Evolutionary conservation across 1,140 invertebrate species (phyloP), one percentile per base, ranked within the genome.

Genomic region (Pararge aegeria): DNA sequence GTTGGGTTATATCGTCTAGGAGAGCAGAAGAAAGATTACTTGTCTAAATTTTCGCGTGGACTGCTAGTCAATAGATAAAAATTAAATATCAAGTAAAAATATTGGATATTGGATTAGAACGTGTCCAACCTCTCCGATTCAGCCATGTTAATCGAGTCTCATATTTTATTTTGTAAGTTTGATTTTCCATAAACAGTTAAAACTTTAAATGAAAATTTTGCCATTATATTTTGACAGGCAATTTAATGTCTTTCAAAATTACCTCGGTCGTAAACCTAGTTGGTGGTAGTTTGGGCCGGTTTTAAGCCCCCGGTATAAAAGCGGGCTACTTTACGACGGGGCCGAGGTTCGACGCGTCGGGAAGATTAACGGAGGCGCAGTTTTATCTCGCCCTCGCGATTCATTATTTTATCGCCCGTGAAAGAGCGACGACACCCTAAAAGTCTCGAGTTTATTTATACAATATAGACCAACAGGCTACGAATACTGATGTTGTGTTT

Each of bases 361-460:
- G 13, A 19, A 55, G 38, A 55, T 55, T 55, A 55, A 44, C 37
- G 38, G 24, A 55, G 52, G 21, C 40, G 13, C 15, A 38, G 37
- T 29, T 55, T 29, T 55, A 55, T 55, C 38, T 55, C 52, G 13
- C 19, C 52, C 44, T 21, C 20, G 34, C 52, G 38, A 44, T 55
- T 42, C 52, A 55, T 55, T 55, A 55, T 55, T 44, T 55, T 44
- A 55, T 55, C 13, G 52, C 38, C 40, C 52, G 52, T 55, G 52
- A 44, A 44, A 15, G 52, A 42, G 10, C 38, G 20, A 44, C 21
- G 51, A 53, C 51, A 12, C 38, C 9, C 44, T 20, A 46, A 46
- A 46, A 21, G 44, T 46, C 44, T 20, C 7, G 2, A 46, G 18
- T 46, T 46, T 46, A 46, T 21, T 46, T 46, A 46, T 24, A 15